Evolutionary conservation across 2,797 vertebrate genomes (phyloP), one percentile per base, ranked within the genome.

Genomic region (Cebuella pygmaea): DNA sequence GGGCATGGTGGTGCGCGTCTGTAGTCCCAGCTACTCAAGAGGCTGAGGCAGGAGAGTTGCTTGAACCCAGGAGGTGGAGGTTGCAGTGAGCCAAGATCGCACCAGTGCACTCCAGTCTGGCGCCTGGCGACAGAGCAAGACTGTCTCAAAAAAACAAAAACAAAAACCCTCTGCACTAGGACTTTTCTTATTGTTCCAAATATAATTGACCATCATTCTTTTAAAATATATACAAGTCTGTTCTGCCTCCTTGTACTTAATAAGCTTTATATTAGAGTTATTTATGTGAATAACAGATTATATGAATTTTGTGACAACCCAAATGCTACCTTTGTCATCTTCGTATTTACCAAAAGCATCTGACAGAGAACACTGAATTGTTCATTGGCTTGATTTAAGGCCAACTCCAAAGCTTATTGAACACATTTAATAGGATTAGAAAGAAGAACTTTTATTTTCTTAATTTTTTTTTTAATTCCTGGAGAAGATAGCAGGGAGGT

Each of bases 251-350:
- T 64, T 85, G 11, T 50, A 12, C 19, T 59, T 80, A 57, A 50
- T 52, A 20, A 33, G 5, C 15, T 80, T 93, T 55, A 26, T 78
- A 3, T 89, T 90, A 27, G 19, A 82, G 11, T 4, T 55, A 67
- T 44, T 87, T n/a, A 72, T 48, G 61, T 79, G 61, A 85, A 41
- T 83, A 67, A 86, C 7, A 78, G 10, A 88, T 46, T 94, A 20
- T 57, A 0, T 70, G 61, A 78, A 4, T 8, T 50, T 33, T 33
- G 1, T 74, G 20, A 85, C 50, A 39, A 52, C 4, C 44, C 78
- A 88, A 82, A 19, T 7, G 36, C 3, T 4, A 27, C 5, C 5
- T 61, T 57, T 48, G 3, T 85, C 14, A 14, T 57, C n/a, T n/a
- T 85, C 81, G 26, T 57, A 30, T 59, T 50, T 24, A 80, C 27